A percentile compares a stretch with the other conserved stretches of the same genome.
These are phyloP conservation scores for Tachycineta bicolor DNA, from an alignment of 2,113 vertebrate species.

Conservation along the genomic window DNA sequence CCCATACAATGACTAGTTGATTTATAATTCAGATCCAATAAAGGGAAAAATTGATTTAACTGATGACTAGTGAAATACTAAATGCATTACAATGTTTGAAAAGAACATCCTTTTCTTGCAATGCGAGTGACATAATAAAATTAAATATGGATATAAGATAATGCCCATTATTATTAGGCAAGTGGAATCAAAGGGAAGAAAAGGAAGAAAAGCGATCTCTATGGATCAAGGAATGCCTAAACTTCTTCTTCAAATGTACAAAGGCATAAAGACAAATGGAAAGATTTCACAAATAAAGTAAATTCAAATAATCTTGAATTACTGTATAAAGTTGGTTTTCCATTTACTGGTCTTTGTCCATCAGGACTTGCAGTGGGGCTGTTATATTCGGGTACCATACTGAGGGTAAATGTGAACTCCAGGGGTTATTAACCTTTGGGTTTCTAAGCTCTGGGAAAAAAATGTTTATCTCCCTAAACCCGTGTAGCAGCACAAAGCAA, in stretches of 20 bases:
- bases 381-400: rapidly evolving
- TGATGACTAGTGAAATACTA: slow-evolving; percentile 78
- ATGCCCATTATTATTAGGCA: slow-evolving; percentile 70
- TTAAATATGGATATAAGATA: slow-evolving; percentile 73
- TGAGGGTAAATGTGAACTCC: not conserved
- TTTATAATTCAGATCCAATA: slow-evolving; percentile 80
- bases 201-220: slow-evolving; percentile 51
- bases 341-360: not conserved
- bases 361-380: rapidly evolving
- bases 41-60: slow-evolving; percentile 78
- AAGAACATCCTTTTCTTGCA: slow-evolving; percentile 71
- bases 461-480: not conserved
- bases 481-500: rapidly evolving
- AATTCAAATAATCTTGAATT: not conserved
- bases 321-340: not conserved
- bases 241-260: slow-evolving; percentile 3
- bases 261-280: slow-evolving; percentile 4
- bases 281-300: not conserved
- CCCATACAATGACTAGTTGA: slow-evolving; percentile 76
- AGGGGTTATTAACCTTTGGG: not conserved
- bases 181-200: slow-evolving; percentile 56
- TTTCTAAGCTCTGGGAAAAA: not conserved
- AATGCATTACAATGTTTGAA: slow-evolving; percentile 75
- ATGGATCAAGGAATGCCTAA: slow-evolving; percentile 25
- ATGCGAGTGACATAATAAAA: slow-evolving; percentile 71